phyloP scores from a whole-genome alignment of 2,113 vertebrate species.

The Chaenogobius annularis region DNA sequence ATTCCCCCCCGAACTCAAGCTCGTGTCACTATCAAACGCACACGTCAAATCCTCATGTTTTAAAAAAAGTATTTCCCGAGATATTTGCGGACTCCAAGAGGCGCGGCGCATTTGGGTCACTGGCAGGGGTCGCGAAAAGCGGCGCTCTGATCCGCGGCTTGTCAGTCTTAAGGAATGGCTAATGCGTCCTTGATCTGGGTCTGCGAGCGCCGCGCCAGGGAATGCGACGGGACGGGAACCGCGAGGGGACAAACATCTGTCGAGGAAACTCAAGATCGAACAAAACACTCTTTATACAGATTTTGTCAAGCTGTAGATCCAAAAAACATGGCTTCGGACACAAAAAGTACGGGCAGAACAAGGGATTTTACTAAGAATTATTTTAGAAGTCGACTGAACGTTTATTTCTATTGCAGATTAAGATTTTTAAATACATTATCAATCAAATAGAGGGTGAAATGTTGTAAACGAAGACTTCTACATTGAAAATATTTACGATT shows the following conservation, averaged over 20 bases:
- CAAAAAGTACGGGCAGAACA: no score
- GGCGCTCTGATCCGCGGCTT: conserved; percentile 64
- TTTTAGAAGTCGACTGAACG: no score
- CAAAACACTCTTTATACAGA: background rate
- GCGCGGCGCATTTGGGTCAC: conserved; percentile 72
- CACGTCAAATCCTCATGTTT: conserved; percentile 16
- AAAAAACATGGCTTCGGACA: no score
- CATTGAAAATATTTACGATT: no score
- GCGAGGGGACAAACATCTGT: conserved; percentile 27
- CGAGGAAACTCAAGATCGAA: conserved; percentile 20
- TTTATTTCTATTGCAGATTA: no score
- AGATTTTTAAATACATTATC: no score
- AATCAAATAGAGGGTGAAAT: no score
- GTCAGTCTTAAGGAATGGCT: conserved; percentile 77
- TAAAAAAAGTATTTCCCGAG: conserved; percentile 20
- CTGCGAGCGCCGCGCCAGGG: conserved; percentile 64
- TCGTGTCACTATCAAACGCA: conserved; percentile 38
- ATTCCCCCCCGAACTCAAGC: no score
- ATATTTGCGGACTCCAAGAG: conserved; percentile 36
- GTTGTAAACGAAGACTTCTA: no score
- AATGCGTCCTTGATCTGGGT: conserved; percentile 75
- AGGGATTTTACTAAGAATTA: no score
- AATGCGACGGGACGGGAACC: conserved; percentile 55
- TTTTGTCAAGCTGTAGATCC: no score
- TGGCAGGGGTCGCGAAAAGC: conserved; percentile 61